Conservation (phyloP, 1,140 invertebrate genomes). For the Vollenhovia emeryi region DNA sequence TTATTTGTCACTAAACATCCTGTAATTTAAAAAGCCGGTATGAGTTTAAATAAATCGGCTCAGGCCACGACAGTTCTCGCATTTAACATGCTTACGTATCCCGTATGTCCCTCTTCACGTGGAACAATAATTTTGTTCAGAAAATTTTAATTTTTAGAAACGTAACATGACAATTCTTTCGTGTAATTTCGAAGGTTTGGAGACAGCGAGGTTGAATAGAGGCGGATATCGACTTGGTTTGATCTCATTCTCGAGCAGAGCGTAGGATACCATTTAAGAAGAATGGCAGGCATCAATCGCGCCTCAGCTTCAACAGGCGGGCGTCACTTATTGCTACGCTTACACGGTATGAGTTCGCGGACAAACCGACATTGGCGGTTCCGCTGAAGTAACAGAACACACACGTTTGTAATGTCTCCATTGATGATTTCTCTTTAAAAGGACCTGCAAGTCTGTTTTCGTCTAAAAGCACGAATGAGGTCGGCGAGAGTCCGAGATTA, state of each 20-base stretch:
- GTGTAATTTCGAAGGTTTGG: background rate
- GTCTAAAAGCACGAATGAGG: constrained; percentile 67
- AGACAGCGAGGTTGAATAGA: background rate
- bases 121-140: background rate
- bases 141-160: background rate
- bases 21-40: background rate
- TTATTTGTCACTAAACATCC: background rate
- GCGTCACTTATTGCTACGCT: background rate
- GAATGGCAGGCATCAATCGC: constrained; percentile 13
- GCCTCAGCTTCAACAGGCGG: background rate
- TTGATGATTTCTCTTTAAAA: background rate
- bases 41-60: background rate
- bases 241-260: background rate
- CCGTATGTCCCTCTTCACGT: background rate
- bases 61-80: background rate
- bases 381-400: background rate
- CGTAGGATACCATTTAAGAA: background rate
- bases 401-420: background rate
- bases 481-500: constrained; percentile 77
- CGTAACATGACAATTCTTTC: background rate
- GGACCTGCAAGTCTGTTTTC: constrained; percentile 52
- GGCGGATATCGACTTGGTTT: background rate
- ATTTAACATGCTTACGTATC: background rate
- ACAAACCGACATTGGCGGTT: background rate
- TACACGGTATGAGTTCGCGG: constrained; percentile 6